Conservation (phyloP, 92 coral and sea anemone genomes). For the Bergia sp. region DNA sequence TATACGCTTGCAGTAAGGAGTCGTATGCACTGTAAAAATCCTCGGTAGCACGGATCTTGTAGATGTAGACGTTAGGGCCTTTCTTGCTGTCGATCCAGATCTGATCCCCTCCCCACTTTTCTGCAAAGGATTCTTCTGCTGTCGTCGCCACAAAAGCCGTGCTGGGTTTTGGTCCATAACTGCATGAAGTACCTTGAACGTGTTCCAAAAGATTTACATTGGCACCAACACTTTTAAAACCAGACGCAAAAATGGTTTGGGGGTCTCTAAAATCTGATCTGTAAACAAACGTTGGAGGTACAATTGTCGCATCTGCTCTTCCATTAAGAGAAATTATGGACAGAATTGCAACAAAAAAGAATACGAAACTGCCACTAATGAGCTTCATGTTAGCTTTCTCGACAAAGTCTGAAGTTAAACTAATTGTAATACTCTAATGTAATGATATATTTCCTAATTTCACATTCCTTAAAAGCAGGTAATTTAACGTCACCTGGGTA, state of each 20-base stretch:
- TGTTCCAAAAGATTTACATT: constrained; percentile 28
- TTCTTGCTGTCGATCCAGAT: constrained; percentile 28
- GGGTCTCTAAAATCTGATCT: constrained; percentile 29
- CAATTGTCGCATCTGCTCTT: background rate
- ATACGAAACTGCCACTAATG: background rate
- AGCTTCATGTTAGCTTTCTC: background rate
- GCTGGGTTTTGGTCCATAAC: constrained; percentile 31
- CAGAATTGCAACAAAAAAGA: background rate
- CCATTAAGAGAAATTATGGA: background rate
- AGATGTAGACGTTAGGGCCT: constrained; percentile 24
- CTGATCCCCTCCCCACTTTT: constrained; percentile 25
- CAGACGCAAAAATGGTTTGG: background rate
- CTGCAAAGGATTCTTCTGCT: constrained; percentile 30
- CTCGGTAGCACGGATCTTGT: constrained; percentile 32
- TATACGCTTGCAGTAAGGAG: background rate
- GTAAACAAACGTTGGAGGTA: constrained; percentile 11
- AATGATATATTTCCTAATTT: too few species aligned
- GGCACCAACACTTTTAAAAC: background rate
- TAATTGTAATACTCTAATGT: background rate
- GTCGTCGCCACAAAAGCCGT: constrained; percentile 39
- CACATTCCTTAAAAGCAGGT: background rate
- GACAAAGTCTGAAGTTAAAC: background rate
- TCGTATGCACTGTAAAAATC: constrained; percentile 41
- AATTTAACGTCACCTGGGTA: background rate
- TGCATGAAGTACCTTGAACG: constrained; percentile 18